Evolutionary conservation across 2,888 invertebrate genomes (phyloP), one percentile per base, ranked within the genome.

Genomic region (Allygus modestus): DNA sequence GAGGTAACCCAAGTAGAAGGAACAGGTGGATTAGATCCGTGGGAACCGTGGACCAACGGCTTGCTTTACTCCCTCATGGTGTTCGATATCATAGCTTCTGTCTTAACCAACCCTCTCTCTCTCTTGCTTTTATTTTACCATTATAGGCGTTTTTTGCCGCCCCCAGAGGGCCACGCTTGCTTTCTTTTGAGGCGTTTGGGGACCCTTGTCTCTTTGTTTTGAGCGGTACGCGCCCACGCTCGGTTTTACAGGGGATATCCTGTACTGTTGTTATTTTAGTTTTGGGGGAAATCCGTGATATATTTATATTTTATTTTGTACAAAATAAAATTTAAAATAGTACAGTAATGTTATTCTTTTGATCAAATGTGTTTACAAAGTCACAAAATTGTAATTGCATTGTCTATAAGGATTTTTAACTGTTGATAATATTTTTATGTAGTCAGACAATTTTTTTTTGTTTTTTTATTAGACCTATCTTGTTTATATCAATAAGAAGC

Each of bases 71-170:
- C 77, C 51, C 46, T 33, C 51, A 77, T 51, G 51, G 77, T 51
- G 51, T 77, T 51, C 77, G 77, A 77, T 77, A 77, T 77, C 77
- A 46, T 77, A 46, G 51, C 77, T 77, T 77, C 77, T 77, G 77
- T 77, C 77, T 77, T 77, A 51, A 33, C 77, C 77, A 73, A 73
- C 73, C 73, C 73, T 73, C n/a, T 73, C 73, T 41, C 9, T 69
- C 69, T 43, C 73, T 51, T 23, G 54, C 54, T 73, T 73, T 43
- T 43, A 37, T 26, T 37, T 51, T 46, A 77, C 51, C 51, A 51
- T 51, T 77, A 77, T 77, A 9, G 41, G 15, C 28, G 77, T 77
- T 77, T 77, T 77, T 77, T 77, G 75, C 20, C 51, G 28, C 51
- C 73, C 37, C 43, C 65, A 65, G 65, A 9, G 33, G 71, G 73